phyloP scores from a whole-genome alignment of 1,140 invertebrate genomes.

The Muscidifurax raptorellus region DNA sequence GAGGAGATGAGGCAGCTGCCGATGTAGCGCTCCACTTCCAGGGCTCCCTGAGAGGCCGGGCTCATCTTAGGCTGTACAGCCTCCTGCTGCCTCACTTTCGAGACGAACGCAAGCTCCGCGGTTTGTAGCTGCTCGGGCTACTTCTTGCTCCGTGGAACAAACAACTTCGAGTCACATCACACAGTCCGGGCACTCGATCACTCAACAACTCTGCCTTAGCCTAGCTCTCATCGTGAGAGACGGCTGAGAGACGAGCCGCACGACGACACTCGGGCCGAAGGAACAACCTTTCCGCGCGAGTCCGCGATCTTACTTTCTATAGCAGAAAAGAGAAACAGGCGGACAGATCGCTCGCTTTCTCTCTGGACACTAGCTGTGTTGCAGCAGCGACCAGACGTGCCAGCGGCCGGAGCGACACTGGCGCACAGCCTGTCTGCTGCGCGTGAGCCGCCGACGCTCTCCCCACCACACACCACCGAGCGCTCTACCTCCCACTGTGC shows the following conservation, averaged over 20 bases:
- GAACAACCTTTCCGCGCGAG: background rate
- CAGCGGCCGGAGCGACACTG: conserved; percentile 72
- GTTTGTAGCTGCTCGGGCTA: background rate
- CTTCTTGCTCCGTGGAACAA: background rate
- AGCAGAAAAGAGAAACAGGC: background rate
- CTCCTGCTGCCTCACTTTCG: conserved; percentile 9
- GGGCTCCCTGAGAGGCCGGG: conserved; percentile 77
- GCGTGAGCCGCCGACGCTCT: conserved; percentile 54
- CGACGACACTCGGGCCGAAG: conserved; percentile 5
- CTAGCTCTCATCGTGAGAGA: background rate
- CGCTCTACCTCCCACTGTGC: background rate
- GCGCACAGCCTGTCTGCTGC: conserved; percentile 53
- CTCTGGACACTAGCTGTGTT: background rate
- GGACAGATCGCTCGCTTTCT: background rate
- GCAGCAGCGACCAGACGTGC: conserved; percentile 59
- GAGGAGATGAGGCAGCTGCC: conserved; percentile 80
- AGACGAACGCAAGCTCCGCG: background rate
- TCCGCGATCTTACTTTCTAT: background rate
- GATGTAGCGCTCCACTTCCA: conserved; percentile 82
- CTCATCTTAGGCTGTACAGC: conserved; percentile 72
- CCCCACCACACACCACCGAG: conserved; percentile 32
- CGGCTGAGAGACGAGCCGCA: background rate
- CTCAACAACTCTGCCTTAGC: background rate
- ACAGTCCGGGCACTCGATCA: background rate
- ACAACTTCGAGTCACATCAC: conserved; percentile 2